Evolutionary conservation across 2,113 vertebrate genomes (phyloP).

Genomic region (Petroica traversi): DNA sequence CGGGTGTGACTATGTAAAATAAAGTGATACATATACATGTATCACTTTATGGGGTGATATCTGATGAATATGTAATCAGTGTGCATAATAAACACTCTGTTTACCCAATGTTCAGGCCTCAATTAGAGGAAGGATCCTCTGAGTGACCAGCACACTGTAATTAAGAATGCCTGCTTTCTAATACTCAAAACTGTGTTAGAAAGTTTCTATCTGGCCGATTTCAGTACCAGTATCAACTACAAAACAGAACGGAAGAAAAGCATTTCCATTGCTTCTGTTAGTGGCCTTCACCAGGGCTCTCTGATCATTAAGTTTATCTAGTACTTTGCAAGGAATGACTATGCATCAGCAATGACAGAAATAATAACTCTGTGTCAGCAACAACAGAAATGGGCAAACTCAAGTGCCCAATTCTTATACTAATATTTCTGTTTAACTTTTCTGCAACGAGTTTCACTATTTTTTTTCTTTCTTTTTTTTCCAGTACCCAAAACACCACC

Average conservation of each 20-base stretch:
- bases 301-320: background rate
- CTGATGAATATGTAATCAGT: background rate
- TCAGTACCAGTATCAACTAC: background rate
- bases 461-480: background rate
- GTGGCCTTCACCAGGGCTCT: background rate
- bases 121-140: background rate
- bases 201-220: background rate
- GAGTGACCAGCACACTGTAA: background rate
- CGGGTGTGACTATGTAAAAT: background rate
- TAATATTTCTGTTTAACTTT: background rate
- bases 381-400: background rate
- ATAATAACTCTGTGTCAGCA: background rate
- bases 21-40: background rate
- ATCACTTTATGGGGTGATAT: background rate
- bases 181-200: background rate
- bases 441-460: background rate
- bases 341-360: background rate
- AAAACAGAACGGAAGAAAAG: background rate
- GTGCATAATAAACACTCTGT: background rate
- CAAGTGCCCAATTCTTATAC: background rate
- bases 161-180: background rate
- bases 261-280: background rate
- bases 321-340: background rate
- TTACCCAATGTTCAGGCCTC: accelerated
- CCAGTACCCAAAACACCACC: background rate